Evolutionary conservation across 2,888 invertebrate species (phyloP), one percentile per base, ranked within the genome.

Genomic region (Ichneumoninae sp.): DNA sequence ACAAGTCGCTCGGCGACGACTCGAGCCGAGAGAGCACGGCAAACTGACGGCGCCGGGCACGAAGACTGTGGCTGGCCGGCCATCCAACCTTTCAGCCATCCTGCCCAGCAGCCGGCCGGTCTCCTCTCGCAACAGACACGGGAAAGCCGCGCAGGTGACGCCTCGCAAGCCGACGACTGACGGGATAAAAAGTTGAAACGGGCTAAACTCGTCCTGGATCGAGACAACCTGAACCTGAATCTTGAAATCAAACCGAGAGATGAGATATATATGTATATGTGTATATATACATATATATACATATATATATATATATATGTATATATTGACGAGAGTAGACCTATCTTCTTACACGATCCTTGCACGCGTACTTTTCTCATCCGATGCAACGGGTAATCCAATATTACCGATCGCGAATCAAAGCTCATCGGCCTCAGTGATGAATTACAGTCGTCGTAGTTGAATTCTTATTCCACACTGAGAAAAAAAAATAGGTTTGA

Each of bases 21-120:
- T 86, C 86, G 86, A 87, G 87, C 86, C 87, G 87, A 87, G 87
- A 80, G 87, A 86, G 84, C 83, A 81, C 86, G 83, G 87, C 81
- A 79, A 87, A 87, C 87, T 87, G 86, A 86, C 85, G 82, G 70
- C 75, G 84, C 82, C 84, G 85, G 78, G 77, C 54, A 80, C 82
- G 84, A 80, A 74, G 86, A 82, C 83, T 72, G 84, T 86, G 87
- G 86, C 69, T 78, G 62, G 69, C 47, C 66, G 70, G 79, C 78
- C 22, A 84, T 84, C 82, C 81, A 78, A 78, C 78, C 81, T 84
- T 82, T 75, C 79, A 84, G 81, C 76, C 57, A 57, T 50, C 78
- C 50, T 72, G 81, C 82, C 77, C 60, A 70, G 78, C 82, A 70
- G 82, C 66, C 74, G 77, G 72, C 78, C 78, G 82, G 82, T 82